Base-by-base conservation (phyloP, 1,140 invertebrate species). In the Macrotrachela quadricornifera region DNA sequence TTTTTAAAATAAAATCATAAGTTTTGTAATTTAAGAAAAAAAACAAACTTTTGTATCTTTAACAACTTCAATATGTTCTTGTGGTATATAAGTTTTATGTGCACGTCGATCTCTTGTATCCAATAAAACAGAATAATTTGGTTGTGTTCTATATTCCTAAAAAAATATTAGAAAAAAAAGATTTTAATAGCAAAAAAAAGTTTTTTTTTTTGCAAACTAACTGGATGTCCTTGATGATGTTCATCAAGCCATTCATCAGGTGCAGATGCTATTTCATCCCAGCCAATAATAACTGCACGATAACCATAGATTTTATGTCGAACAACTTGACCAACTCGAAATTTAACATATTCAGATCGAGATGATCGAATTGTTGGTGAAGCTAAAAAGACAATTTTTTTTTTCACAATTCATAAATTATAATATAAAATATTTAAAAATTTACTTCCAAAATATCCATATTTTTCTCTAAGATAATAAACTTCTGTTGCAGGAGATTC, bases 291-390 rank as follows among this genome's bases (percentile, higher is more conserved):
- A 3, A 76, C 74, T 6, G 71, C 75, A 56, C 68, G 59, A 54
- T 75, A 75, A 14, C 70, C 68, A 59, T 63, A 66, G 12, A 59
- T 59, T 58, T 70, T 74, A 53, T 76, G 75, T 40, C 57, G 53
- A 17, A 76, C 66, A 12, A 77, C 74, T 60, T 76, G 73, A 1
- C 75, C 75, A 46, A 76, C 62, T 44, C 73, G 61, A 56, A 63
- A 76, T 52, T 65, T 61, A 0, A 76, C 62, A 46, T 66, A 53
- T 6, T 62, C 57, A 10, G 70, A 64, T 39, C 73, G 61, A 14
- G 59, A 57, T 45, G 58, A 57, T 37, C 73, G 56, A 30, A 65
- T 65, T 36, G 64, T 61, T 15, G 61, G 58, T 10, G 72, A 74
- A 16, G 50, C 69, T 68, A 38, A 3, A 37, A 43, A n/a, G 10